Conservation (phyloP, 2,113 vertebrate genomes). For the Psittacus erithacus region DNA sequence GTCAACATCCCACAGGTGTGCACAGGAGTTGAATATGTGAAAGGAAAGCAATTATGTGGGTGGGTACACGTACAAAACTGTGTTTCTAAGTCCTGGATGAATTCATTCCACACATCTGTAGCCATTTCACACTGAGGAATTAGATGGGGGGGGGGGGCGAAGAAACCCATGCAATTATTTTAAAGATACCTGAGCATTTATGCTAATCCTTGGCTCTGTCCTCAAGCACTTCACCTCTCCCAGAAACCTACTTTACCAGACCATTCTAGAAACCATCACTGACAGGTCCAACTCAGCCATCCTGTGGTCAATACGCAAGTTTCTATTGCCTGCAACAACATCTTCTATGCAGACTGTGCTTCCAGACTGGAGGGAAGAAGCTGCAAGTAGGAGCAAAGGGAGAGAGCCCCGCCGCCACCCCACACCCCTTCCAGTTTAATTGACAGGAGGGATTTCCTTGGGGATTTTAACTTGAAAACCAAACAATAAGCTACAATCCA, state of each 20-base stretch:
- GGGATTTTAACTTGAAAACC: constrained; percentile 58
- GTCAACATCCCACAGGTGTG: constrained; percentile 39
- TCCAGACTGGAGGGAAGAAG: neutral
- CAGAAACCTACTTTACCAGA: neutral
- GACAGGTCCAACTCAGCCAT: neutral
- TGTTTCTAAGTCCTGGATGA: constrained; percentile 41
- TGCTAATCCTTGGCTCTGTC: neutral
- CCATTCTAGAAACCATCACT: neutral
- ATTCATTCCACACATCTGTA: constrained; percentile 43
- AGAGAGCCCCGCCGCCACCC: neutral
- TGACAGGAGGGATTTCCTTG: constrained; percentile 58
- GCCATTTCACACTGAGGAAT: constrained; percentile 18
- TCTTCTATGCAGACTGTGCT: neutral
- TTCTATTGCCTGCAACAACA: neutral
- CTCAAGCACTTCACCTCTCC: neutral
- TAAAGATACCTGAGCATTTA: neutral
- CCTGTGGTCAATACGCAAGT: neutral
- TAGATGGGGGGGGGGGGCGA: neutral
- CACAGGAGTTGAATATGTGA: neutral
- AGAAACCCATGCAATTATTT: neutral
- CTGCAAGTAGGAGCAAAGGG: neutral
- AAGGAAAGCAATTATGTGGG: constrained; percentile 51
- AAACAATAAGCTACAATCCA: constrained; percentile 50
- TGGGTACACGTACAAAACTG: neutral
- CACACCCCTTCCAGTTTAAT: neutral